Percentiles rank a stretch among this genome's conserved stretches.
phyloP scores from a whole-genome alignment of 2,888 invertebrate species.

The Hemistola chrysoprasaria region DNA sequence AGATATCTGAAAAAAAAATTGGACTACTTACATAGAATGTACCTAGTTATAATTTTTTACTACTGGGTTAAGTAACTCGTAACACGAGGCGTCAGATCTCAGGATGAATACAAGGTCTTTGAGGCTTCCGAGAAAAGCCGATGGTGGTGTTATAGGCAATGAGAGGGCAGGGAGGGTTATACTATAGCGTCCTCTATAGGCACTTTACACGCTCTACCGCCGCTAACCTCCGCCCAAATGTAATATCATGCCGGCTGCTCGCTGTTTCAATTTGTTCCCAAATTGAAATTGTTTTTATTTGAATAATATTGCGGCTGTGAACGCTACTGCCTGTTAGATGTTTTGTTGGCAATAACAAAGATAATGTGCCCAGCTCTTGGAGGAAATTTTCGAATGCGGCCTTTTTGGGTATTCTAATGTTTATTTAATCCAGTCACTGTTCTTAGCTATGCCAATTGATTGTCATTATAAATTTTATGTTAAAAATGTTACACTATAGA shows the following conservation, averaged over 20 bases:
- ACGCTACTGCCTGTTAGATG: constrained; percentile 47
- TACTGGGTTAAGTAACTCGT: too few species aligned
- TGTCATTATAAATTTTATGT: too few species aligned
- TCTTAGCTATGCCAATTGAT: too few species aligned
- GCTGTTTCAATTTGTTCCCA: constrained; percentile 82
- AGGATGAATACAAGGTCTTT: constrained; percentile 75
- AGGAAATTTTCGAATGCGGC: too few species aligned
- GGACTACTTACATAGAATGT: too few species aligned
- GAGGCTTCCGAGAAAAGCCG: constrained; percentile 77
- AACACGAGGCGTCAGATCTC: constrained; percentile 1
- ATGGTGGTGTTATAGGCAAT: constrained; percentile 78
- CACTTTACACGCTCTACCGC: constrained; percentile 80
- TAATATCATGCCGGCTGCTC: constrained; percentile 78
- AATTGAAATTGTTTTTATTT: constrained; percentile 83
- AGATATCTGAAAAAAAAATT: too few species aligned
- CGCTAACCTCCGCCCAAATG: constrained; percentile 78
- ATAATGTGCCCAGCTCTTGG: not conserved
- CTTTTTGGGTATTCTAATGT: too few species aligned
- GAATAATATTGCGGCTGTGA: constrained; percentile 69
- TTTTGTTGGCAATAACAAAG: constrained; percentile 23
- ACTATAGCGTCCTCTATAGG: constrained; percentile 54
- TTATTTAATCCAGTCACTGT: too few species aligned
- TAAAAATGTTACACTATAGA: too few species aligned
- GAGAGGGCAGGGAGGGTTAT: constrained; percentile 69
- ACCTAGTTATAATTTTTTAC: too few species aligned